phyloP scores from a whole-genome alignment of 2,888 invertebrate genomes.

The Fragum whitleyi region DNA sequence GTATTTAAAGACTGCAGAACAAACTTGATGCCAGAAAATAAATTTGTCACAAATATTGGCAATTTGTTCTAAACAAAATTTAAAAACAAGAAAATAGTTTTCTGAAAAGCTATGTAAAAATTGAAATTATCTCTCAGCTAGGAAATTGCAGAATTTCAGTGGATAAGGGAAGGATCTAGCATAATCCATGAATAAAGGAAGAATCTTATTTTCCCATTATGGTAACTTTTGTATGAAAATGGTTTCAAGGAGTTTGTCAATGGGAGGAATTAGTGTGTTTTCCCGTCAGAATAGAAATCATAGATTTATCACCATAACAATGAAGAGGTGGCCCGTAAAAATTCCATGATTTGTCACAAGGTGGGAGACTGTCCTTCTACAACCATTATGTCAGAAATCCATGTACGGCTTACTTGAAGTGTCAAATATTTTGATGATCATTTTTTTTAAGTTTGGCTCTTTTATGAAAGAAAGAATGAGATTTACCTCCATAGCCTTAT shows the following conservation, averaged over 20 bases:
- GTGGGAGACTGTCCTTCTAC: background rate
- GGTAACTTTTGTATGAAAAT: constrained; percentile 18
- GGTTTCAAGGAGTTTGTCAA: constrained; percentile 20
- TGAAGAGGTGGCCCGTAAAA: constrained; percentile 40
- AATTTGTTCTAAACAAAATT: too few species aligned
- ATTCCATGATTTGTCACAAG: constrained; percentile 61
- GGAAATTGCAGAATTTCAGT: background rate
- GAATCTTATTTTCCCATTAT: constrained; percentile 26
- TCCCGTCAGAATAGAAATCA: constrained; percentile 27
- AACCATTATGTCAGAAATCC: constrained; percentile 6
- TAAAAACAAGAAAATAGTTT: too few species aligned
- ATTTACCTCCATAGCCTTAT: too few species aligned
- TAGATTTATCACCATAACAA: constrained; percentile 54
- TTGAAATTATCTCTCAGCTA: background rate
- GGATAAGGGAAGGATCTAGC: background rate
- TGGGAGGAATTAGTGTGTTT: constrained; percentile 7
- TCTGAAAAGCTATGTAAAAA: too few species aligned
- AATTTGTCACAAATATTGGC: too few species aligned
- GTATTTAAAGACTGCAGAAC: too few species aligned
- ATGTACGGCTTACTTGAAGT: background rate
- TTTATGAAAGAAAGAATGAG: background rate
- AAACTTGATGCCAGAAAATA: too few species aligned
- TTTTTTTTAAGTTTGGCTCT: background rate
- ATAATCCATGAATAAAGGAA: constrained; percentile 18
- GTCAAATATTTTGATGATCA: background rate